Base-by-base conservation (phyloP, 2,797 vertebrate species). In the Sebastes goodei region DNA sequence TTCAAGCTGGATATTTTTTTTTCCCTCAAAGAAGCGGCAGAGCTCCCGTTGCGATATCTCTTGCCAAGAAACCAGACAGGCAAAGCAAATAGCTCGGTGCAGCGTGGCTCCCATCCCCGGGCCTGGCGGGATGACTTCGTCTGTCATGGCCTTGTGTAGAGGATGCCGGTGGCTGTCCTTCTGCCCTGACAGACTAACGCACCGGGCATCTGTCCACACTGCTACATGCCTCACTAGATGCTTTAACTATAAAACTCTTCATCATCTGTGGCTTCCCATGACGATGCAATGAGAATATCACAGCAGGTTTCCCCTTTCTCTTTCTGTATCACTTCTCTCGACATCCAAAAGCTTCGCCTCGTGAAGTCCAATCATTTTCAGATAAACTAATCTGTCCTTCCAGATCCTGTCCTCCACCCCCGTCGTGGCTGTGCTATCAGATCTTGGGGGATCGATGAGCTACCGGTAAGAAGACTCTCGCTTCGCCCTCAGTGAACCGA, bases 381-480 rank as follows among this genome's bases (percentile, higher is more conserved):
- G 76, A 85, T 86, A 72, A 90, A 86, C 74, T 38, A 67, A 80
- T 86, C 64, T 64, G 57, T 73, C 56, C 77, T 64, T 70, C 71
- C 33, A 66, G 71, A 77, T 78, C 67, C 52, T 2, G 23, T 55
- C 60, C 52, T 66, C 32, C 27, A 29, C 46, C 30, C 32, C 46
- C 30, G 32, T 25, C 4, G 4, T 62, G 42, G 8, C 64, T 66
- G 56, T 62, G 46, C 65, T 66, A 85, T 90, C 71, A 86, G 84
- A 87, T 86, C 57, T 33, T 21, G 73, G 52, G 49, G 67, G 78
- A 86, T 91, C 78, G 56, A 92, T 85, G 60, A 76, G 81, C 81
- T 72, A 78, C 80, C 46, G 74, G 86, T 80, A 76, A 82, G 79
- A 86, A 75, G 76, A 81, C 71, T 87, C 78, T 59, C 42, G 42